Evolutionary conservation across 1,140 invertebrate genomes (phyloP).

Genomic region (Penaeus japonicus): DNA sequence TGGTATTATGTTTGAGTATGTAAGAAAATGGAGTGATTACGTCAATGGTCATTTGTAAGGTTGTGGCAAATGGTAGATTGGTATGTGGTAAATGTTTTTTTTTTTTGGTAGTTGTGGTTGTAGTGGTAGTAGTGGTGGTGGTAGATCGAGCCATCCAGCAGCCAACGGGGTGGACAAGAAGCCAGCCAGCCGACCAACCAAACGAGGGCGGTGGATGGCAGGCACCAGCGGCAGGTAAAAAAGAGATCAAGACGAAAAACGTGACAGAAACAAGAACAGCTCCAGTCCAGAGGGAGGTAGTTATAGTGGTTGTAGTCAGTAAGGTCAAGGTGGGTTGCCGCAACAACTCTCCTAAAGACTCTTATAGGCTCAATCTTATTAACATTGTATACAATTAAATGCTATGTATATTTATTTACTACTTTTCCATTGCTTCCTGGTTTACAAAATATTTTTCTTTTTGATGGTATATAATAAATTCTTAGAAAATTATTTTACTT

Average conservation of each 20-base stretch:
- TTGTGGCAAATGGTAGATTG: conserved; percentile 27
- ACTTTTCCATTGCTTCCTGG: conserved; percentile 44
- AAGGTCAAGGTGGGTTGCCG: conserved; percentile 46
- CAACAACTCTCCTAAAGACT: conserved; percentile 54
- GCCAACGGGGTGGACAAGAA: conserved; percentile 54
- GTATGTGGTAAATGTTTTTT: neutral
- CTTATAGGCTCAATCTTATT: conserved; percentile 49
- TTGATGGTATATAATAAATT: conserved; percentile 29
- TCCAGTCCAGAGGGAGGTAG: conserved; percentile 54
- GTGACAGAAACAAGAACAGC: conserved; percentile 55
- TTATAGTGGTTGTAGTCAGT: conserved; percentile 46
- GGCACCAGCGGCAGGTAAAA: conserved; percentile 54
- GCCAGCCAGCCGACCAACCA: conserved; percentile 51
- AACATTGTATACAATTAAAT: conserved; percentile 31
- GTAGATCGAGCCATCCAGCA: conserved; percentile 56
- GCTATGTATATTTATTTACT: conserved; percentile 39
- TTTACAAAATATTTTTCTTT: conserved; percentile 38
- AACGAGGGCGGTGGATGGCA: conserved; percentile 48
- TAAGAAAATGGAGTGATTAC: neutral
- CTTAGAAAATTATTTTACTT: conserved; percentile 38
- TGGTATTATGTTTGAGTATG: no score
- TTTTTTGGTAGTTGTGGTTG: conserved; percentile 28
- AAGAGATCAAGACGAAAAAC: conserved; percentile 56
- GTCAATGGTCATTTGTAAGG: conserved; percentile 29
- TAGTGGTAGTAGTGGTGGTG: conserved; percentile 53